These are phyloP conservation scores for Hafferia zeledoni DNA, from an alignment of 2,797 vertebrate genomes.

Conservation along the genomic window DNA sequence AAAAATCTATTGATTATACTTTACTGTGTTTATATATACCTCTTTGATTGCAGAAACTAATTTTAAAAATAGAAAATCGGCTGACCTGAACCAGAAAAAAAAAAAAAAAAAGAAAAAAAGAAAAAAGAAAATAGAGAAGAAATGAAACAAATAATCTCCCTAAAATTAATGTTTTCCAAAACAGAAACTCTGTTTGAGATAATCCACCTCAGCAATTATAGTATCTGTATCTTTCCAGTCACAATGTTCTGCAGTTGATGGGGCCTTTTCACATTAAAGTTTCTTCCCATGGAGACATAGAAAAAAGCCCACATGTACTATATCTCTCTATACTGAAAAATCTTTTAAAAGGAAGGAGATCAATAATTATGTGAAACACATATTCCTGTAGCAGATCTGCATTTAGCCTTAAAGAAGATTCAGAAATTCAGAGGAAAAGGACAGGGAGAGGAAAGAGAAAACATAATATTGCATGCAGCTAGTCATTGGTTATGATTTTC, in stretches of 20 bases:
- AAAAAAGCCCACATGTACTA: background rate
- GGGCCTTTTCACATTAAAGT: background rate
- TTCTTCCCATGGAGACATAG: background rate
- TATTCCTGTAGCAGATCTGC: background rate
- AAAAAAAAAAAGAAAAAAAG: too few species aligned
- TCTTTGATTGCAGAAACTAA: background rate
- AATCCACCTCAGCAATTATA: background rate
- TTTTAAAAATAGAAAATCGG: background rate
- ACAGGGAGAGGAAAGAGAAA: background rate
- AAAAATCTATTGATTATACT: background rate
- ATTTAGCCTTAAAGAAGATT: background rate
- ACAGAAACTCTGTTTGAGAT: background rate
- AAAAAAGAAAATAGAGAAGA: rapidly evolving
- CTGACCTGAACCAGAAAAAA: background rate
- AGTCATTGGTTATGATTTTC: background rate
- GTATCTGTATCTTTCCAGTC: background rate
- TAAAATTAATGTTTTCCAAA: background rate
- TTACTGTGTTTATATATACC: background rate
- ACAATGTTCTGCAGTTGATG: background rate
- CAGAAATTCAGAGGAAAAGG: background rate
- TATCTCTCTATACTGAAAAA: background rate
- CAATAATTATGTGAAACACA: background rate
- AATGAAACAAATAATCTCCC: rapidly evolving
- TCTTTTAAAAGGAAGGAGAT: background rate
- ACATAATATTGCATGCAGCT: background rate